Evolutionary conservation across 2,113 vertebrate genomes (phyloP).

Genomic region (Lipophrys pholis): DNA sequence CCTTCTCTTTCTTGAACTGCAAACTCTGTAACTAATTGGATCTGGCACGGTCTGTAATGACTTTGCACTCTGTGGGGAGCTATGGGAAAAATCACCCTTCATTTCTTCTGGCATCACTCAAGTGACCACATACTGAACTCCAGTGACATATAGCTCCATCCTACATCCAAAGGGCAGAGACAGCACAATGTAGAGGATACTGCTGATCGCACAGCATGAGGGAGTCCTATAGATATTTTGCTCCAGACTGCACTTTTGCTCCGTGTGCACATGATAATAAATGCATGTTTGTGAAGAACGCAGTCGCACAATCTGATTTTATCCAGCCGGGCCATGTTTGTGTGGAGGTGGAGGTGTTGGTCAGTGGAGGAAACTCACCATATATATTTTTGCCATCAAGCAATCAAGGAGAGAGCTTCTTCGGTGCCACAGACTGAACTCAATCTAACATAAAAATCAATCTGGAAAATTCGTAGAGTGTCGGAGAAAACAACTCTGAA

Average conservation of each 20-base stretch:
- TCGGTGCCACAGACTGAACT: conserved; percentile 26
- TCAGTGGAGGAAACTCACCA: conserved; percentile 25
- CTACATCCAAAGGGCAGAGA: conserved; percentile 40
- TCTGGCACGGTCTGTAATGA: conserved; percentile 79
- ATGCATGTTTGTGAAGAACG: conserved; percentile 1
- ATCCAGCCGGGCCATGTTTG: conserved; percentile 18
- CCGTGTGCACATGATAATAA: not conserved
- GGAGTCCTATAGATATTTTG: conserved; percentile 14
- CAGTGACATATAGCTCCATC: conserved; percentile 45
- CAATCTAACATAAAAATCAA: conserved; percentile 55
- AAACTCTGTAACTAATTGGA: conserved; percentile 81
- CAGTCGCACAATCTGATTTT: conserved; percentile 1
- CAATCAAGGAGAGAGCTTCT: conserved; percentile 35
- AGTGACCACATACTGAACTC: conserved; percentile 71
- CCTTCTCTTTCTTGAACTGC: conserved; percentile 63
- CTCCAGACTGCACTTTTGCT: conserved; percentile 6
- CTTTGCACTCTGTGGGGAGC: conserved; percentile 74
- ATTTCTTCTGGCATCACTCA: conserved; percentile 77
- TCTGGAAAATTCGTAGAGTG: conserved; percentile 40
- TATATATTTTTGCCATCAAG: conserved; percentile 40
- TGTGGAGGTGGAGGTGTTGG: not conserved
- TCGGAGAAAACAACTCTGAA: conserved; percentile 36
- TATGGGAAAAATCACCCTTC: conserved; percentile 74
- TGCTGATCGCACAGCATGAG: conserved; percentile 46
- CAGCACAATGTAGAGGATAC: conserved; percentile 40